Percentiles rank a stretch among this genome's conserved stretches.
phyloP scores from a whole-genome alignment of 2,888 invertebrate genomes.

The Thera britannica region DNA sequence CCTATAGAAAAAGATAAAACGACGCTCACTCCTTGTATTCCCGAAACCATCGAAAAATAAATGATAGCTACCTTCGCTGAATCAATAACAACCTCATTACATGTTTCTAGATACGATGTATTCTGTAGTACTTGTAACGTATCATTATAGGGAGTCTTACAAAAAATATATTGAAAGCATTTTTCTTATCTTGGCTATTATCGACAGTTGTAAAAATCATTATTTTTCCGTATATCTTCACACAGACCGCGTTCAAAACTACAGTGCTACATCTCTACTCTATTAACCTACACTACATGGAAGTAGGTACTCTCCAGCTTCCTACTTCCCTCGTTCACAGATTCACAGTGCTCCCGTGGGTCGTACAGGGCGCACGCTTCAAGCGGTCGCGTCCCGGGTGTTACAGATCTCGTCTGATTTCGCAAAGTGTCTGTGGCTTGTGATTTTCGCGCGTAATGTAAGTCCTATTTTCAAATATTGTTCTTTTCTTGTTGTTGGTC shows the following conservation, averaged over 20 bases:
- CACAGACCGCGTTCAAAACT: neutral
- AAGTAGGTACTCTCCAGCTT: neutral
- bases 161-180: too few relatives aligned
- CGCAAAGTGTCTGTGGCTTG: conserved; percentile 38
- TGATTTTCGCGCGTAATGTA: conserved; percentile 33
- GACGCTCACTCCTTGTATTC: too few relatives aligned
- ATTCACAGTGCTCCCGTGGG: conserved; percentile 32
- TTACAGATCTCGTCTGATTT: conserved; percentile 22
- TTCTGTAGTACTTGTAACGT: too few relatives aligned
- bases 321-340: conserved; percentile 21
- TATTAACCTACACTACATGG: neutral
- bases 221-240: neutral
- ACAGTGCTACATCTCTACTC: neutral
- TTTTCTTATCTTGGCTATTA: too few relatives aligned
- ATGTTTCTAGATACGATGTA: too few relatives aligned
- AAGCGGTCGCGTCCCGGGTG: conserved; percentile 19
- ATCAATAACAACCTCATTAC: too few relatives aligned
- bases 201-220: too few relatives aligned
- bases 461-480: conserved; percentile 29
- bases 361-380: conserved; percentile 33
- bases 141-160: too few relatives aligned
- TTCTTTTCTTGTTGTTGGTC: conserved; percentile 7
- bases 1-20: too few relatives aligned
- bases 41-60: too few relatives aligned
- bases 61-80: too few relatives aligned